phyloP scores from a whole-genome alignment of 2,113 vertebrate genomes.

The Oncorhynchus masou region DNA sequence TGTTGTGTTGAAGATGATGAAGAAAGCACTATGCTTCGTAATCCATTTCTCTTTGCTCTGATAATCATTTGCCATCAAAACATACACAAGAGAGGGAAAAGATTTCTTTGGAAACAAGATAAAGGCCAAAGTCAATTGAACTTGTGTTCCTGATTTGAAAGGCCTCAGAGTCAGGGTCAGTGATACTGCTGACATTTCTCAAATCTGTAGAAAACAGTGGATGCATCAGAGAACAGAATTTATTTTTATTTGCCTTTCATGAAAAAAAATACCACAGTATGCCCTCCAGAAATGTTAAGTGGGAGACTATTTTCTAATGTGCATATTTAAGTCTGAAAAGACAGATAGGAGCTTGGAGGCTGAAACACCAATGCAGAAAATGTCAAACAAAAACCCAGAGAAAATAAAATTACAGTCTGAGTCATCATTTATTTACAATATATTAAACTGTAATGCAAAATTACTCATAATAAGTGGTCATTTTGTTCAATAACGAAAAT shows the following conservation, averaged over 20 bases:
- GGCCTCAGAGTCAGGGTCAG: constrained; percentile 4
- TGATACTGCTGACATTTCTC: constrained; percentile 6
- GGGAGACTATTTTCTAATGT: neutral
- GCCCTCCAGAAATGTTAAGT: constrained; percentile 10
- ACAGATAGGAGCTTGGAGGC: neutral
- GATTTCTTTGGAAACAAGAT: neutral
- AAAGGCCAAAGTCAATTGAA: neutral
- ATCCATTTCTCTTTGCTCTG: neutral
- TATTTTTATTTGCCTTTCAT: constrained; percentile 1
- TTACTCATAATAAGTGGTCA: constrained; percentile 72
- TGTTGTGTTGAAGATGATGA: too few species aligned
- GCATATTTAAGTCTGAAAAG: neutral
- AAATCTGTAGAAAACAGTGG: constrained; percentile 14
- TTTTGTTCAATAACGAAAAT: constrained; percentile 75
- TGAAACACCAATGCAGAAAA: neutral
- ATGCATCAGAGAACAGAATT: constrained; percentile 7
- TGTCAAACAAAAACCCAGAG: constrained; percentile 13
- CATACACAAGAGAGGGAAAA: neutral
- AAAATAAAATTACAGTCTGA: too few species aligned
- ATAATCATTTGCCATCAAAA: neutral
- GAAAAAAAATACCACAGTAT: neutral
- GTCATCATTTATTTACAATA: constrained; percentile 79
- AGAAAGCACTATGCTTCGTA: neutral
- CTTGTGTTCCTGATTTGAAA: neutral
- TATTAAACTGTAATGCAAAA: constrained; percentile 79